These are phyloP conservation scores for Trichonephila clavata DNA, from an alignment of 1,140 invertebrate species.

Conservation along the genomic window DNA sequence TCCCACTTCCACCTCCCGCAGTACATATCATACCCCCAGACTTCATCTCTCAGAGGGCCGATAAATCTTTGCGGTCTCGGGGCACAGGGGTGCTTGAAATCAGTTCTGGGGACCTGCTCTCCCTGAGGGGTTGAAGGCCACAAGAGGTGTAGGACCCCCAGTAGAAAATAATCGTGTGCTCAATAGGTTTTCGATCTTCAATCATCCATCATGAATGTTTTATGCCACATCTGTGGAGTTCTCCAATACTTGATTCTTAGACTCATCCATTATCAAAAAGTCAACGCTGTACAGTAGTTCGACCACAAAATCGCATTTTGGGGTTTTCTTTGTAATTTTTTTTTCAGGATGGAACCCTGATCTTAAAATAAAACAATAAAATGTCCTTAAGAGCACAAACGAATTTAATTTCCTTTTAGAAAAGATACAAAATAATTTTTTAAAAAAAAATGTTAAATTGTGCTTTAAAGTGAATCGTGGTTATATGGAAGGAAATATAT, in stretches of 20 bases:
- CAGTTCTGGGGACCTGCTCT: neutral
- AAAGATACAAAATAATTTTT: too few relatives aligned
- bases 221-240: constrained; percentile 67
- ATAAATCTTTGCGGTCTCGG: constrained; percentile 71
- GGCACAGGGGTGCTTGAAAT: neutral
- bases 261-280: constrained; percentile 63
- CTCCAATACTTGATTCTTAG: constrained; percentile 17
- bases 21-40: too few relatives aligned
- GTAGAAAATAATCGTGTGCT: constrained; percentile 53
- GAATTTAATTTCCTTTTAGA: too few relatives aligned
- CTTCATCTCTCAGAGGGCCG: constrained; percentile 46
- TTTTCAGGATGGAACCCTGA: too few relatives aligned
- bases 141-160: constrained; percentile 54
- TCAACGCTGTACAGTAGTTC: constrained; percentile 24
- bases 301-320: constrained; percentile 44
- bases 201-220: constrained; percentile 68
- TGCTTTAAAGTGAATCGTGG: too few relatives aligned
- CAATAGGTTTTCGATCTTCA: constrained; percentile 58
- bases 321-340: neutral
- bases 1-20: neutral
- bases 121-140: constrained; percentile 28
- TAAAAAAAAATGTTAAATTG: too few relatives aligned
- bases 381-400: too few relatives aligned
- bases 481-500: too few relatives aligned
- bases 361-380: too few relatives aligned